A percentile compares a stretch with the other conserved stretches of the same genome.
Conservation (phyloP, 2,113 vertebrate genomes). For the Nettapus auritus region DNA sequence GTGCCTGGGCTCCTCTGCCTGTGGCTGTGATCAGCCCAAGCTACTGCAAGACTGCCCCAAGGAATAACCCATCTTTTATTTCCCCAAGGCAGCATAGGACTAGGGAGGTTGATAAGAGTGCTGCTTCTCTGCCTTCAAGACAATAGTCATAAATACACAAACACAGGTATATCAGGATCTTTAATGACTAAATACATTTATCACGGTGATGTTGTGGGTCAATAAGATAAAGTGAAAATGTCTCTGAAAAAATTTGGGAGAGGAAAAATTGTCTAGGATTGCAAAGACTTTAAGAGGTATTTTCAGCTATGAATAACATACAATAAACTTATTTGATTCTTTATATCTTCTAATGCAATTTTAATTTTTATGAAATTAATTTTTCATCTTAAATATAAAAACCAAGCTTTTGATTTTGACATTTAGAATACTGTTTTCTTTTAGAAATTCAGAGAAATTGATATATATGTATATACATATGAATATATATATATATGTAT, state of each 20-base stretch:
- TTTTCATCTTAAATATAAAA: conserved; percentile 38
- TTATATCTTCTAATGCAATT: neutral
- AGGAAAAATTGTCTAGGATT: neutral
- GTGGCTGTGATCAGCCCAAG: fast-evolving
- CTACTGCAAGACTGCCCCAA: neutral
- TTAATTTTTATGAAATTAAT: neutral
- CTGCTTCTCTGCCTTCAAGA: neutral
- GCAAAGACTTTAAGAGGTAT: neutral
- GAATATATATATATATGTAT: neutral
- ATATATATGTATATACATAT: neutral
- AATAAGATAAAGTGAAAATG: neutral
- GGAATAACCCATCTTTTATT: neutral
- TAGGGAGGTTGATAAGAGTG: fast-evolving
- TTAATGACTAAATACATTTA: neutral
- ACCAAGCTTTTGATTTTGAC: neutral
- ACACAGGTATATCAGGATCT: neutral
- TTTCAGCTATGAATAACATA: neutral
- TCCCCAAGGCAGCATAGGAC: neutral
- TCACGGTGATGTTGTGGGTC: neutral
- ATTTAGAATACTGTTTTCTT: neutral
- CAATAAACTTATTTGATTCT: neutral
- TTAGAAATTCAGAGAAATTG: neutral
- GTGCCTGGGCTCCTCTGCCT: neutral
- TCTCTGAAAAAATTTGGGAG: neutral
- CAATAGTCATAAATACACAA: neutral